A percentile compares a stretch with the other conserved stretches of the same genome.
Conservation (phyloP, 2,113 vertebrate genomes). For the Alosa alosa region DNA sequence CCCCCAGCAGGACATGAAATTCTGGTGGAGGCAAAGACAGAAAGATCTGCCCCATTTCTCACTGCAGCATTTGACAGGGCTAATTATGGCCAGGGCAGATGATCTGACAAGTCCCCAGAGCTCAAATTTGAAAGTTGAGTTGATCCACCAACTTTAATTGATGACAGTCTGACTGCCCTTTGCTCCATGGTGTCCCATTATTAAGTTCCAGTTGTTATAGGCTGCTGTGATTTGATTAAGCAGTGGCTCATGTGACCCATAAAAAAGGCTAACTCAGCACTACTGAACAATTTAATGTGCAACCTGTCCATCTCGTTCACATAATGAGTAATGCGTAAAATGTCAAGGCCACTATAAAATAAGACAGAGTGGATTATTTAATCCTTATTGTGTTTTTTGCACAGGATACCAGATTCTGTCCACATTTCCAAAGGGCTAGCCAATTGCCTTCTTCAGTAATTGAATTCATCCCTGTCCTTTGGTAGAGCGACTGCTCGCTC, state of each 20-base stretch:
- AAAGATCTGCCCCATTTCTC: neutral
- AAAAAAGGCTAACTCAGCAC: neutral
- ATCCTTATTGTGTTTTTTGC: neutral
- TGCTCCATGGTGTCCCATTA: neutral
- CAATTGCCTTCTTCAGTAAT: neutral
- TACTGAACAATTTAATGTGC: neutral
- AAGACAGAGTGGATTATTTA: neutral
- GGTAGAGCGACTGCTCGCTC: neutral
- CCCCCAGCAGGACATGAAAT: neutral
- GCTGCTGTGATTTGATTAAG: neutral
- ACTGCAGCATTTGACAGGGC: neutral
- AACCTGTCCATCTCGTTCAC: neutral
- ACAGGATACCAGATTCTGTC: neutral
- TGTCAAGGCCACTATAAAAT: conserved; percentile 8
- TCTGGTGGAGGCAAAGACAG: neutral
- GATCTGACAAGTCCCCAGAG: neutral
- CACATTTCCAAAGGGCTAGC: neutral
- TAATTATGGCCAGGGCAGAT: neutral
- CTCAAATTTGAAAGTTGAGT: neutral
- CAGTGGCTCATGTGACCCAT: neutral
- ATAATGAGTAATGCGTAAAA: conserved; percentile 12
- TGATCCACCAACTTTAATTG: neutral
- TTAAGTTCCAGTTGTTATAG: neutral
- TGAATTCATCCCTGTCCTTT: conserved; percentile 1
- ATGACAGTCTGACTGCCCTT: neutral